Evolutionary conservation across 2,113 vertebrate genomes (phyloP), one percentile per base, ranked within the genome.

Genomic region (Laticauda colubrina): DNA sequence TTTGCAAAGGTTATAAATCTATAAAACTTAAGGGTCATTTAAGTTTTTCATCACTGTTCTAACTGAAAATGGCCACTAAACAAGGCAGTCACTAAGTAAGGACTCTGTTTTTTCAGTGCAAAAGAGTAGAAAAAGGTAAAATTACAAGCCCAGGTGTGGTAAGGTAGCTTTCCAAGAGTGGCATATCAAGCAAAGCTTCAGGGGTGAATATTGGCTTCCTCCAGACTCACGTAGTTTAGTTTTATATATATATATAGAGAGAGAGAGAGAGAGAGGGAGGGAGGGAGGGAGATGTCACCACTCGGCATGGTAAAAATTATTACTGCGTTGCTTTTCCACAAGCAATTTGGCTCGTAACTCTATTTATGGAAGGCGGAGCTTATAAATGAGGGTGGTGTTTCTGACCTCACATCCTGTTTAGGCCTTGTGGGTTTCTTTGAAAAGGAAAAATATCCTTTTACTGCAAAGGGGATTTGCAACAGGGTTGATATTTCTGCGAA

Each of bases 351-450:
- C 29, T 12, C 11, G 92, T 85, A 24, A 39, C 81, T 54, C 69
- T 48, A 81, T 61, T 57, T 43, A 14, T 18, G 3, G 69, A 18
- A 34, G 92, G 89, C 20, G 92, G 92, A 12, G 88, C 92, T 61
- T 85, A 34, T n/a, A n/a, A 1, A 23, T 3, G 45, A 81, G 29
- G 75, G 88, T 29, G 92, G 88, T n/a, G 29, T 54, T n/a, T 11
- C 43, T 61, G 92, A 93, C 88, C 59, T 93, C 92, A 93, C 45
- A 64, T 93, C 92, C 92, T 93, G 92, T 85, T 93, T 12, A 57
- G 92, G 92, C 92, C 92, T 93, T 93, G 88, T 90, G 92, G 88
- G 88, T 89, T 93, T 93, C 88, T 90, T 86, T 53, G 69, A 51
- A 61, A 90, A 93, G 20, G 92, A 39, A 86, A 88, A 90, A 61